Percentiles rank a stretch among this genome's conserved stretches.
These are phyloP conservation scores for Lepetodrilus schrolli DNA, from an alignment of 2,888 invertebrate species.

Conservation along the genomic window DNA sequence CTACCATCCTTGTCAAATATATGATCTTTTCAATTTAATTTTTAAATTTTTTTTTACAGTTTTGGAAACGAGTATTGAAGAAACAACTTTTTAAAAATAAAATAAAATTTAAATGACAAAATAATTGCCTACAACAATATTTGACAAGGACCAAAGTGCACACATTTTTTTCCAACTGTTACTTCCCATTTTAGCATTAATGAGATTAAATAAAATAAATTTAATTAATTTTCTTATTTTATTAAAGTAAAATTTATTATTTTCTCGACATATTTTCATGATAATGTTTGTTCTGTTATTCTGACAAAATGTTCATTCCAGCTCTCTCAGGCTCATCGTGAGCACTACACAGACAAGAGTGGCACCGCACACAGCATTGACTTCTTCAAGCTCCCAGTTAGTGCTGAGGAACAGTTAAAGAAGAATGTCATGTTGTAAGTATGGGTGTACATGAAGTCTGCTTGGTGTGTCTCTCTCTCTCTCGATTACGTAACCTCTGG, in stretches of 20 bases:
- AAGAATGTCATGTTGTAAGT: constrained; percentile 70
- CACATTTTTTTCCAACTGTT: no score
- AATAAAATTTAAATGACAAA: no score
- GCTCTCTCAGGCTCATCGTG: constrained; percentile 72
- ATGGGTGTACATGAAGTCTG: constrained; percentile 53
- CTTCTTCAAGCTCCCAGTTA: constrained; percentile 70
- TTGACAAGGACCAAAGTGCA: no score
- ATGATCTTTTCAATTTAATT: no score
- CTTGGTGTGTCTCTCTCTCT: neutral
- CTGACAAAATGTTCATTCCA: no score
- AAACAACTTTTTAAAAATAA: no score
- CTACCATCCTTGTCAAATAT: no score
- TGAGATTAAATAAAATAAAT: neutral
- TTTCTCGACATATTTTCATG: neutral
- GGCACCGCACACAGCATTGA: constrained; percentile 68
- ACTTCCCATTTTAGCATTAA: no score
- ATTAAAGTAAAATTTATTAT: neutral
- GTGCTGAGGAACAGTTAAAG: constrained; percentile 70
- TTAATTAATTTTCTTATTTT: neutral
- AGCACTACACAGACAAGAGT: constrained; percentile 73
- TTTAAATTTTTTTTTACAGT: no score
- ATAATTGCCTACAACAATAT: no score
- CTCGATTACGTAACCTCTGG: neutral
- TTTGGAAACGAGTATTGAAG: no score
- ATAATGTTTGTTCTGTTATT: neutral